These are phyloP conservation scores for Cheirogaleus major DNA, from an alignment of 2,797 vertebrate genomes.

Conservation along the genomic window DNA sequence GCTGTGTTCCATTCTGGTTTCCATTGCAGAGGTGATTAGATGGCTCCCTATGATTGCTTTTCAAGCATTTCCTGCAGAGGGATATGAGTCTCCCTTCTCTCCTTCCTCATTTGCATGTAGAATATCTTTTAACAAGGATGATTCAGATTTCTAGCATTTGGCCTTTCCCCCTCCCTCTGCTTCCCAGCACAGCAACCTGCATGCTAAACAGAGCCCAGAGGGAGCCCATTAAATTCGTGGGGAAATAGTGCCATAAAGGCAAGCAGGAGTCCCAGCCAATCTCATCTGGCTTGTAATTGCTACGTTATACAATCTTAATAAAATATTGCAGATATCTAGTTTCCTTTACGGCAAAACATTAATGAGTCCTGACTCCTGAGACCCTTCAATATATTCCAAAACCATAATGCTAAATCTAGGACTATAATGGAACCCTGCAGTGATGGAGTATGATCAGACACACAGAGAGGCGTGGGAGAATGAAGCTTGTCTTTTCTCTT, in stretches of 20 bases:
- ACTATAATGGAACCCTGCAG: neutral
- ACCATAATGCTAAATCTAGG: neutral
- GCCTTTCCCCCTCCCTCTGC: neutral
- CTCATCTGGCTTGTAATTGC: constrained; percentile 42
- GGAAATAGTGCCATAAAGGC: neutral
- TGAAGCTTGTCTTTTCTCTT: neutral
- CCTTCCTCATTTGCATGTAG: neutral
- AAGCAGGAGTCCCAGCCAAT: neutral
- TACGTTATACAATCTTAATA: constrained; percentile 3
- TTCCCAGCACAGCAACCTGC: neutral
- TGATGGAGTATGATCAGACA: neutral
- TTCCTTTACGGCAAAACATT: constrained; percentile 43
- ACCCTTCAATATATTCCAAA: constrained; percentile 8
- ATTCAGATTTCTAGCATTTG: neutral
- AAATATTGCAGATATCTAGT: neutral
- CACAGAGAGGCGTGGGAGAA: neutral
- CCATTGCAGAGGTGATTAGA: neutral
- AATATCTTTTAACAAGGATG: neutral
- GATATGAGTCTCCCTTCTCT: neutral
- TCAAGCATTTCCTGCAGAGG: neutral
- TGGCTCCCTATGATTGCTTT: neutral
- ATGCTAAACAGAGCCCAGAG: constrained; percentile 10
- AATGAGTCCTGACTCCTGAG: constrained; percentile 21
- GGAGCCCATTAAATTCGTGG: neutral
- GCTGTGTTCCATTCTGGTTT: neutral